These are phyloP conservation scores for Manacus vitellinus DNA, from an alignment of 2,113 vertebrate species.

Conservation along the genomic window DNA sequence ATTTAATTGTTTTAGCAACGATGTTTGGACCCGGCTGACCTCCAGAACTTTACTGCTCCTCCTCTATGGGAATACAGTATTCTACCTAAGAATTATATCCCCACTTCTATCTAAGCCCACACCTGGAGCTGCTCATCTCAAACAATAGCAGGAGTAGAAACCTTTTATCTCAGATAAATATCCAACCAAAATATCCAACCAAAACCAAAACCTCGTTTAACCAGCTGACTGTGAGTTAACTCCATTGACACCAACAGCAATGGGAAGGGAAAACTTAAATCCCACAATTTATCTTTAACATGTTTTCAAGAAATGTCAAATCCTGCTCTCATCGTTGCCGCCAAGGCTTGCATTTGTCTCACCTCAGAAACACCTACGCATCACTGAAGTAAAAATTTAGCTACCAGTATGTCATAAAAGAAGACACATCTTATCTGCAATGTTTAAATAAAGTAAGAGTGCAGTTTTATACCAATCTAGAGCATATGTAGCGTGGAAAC, in stretches of 20 bases:
- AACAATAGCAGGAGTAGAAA: not conserved
- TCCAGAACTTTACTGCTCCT: not conserved
- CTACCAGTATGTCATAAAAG: not conserved
- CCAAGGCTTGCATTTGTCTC: not conserved
- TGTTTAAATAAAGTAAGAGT: not conserved
- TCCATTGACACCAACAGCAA: not conserved
- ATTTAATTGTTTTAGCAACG: not conserved
- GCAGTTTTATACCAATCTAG: not conserved
- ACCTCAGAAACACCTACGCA: not conserved
- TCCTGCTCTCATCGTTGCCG: not conserved
- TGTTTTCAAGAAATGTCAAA: not conserved
- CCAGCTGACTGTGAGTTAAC: not conserved
- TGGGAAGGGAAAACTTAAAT: not conserved
- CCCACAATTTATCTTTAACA: not conserved
- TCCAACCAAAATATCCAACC: not conserved
- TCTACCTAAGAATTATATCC: not conserved
- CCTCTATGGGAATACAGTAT: not conserved
- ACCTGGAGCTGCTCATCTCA: not conserved
- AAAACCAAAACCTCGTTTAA: not conserved
- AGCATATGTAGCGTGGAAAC: not conserved
- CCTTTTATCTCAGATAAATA: not conserved
- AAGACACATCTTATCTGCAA: not conserved
- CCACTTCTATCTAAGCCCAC: not conserved
- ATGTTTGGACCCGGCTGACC: not conserved
- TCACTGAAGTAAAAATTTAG: not conserved